Evolutionary conservation across 2,888 invertebrate genomes (phyloP).

Genomic region (Hylaea fasciaria): DNA sequence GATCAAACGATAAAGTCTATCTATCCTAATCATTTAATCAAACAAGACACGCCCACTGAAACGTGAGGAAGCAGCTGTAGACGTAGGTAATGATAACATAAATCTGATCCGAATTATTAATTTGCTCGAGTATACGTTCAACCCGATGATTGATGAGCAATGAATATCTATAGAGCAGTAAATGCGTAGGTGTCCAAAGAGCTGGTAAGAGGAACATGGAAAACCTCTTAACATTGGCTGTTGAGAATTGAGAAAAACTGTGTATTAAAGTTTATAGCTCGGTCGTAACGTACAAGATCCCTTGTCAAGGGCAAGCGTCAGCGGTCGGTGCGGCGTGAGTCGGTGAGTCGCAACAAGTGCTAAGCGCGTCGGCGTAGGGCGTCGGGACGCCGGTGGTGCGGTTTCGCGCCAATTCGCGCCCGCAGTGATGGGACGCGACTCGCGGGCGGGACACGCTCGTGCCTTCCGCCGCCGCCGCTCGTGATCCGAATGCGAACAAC

Average conservation of each 20-base stretch:
- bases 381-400: slow-evolving; percentile 57
- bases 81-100: no score
- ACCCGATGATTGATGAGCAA: no score
- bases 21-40: no score
- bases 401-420: slow-evolving; percentile 74
- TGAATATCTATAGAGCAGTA: no score
- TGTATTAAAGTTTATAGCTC: slow-evolving; percentile 23
- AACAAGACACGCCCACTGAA: no score
- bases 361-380: slow-evolving; percentile 64
- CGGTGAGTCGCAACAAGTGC: slow-evolving; percentile 75
- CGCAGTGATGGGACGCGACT: slow-evolving; percentile 76
- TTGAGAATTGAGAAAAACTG: slow-evolving; percentile 29
- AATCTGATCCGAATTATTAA: no score
- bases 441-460: slow-evolving; percentile 69
- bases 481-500: slow-evolving; percentile 52
- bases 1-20: no score
- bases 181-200: slow-evolving; percentile 2
- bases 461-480: slow-evolving; percentile 44
- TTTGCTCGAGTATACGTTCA: no score
- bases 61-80: no score
- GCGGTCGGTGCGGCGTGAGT: slow-evolving; percentile 23
- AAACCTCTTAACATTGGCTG: slow-evolving; percentile 36
- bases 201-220: slow-evolving; percentile 30
- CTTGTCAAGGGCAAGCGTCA: slow-evolving; percentile 64
- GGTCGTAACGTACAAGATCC: slow-evolving; percentile 48